phyloP scores from a whole-genome alignment of 2,113 vertebrate species.

The Ranitomeya variabilis region DNA sequence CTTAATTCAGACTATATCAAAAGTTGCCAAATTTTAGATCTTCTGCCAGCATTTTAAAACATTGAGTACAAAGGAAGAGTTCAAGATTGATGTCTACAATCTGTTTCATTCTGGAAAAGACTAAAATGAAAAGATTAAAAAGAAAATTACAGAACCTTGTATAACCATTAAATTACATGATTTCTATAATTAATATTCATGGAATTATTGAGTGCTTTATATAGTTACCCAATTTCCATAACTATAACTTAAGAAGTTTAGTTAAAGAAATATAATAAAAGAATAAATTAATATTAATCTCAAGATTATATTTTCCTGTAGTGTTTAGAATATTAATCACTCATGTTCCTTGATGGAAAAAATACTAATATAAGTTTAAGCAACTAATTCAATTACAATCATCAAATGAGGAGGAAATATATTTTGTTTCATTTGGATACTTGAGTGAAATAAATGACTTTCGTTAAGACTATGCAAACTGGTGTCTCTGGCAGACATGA shows the following conservation, averaged over 20 bases:
- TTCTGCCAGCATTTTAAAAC: too few species aligned
- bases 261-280: conserved; percentile 1
- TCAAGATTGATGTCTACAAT: not conserved
- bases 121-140: not conserved
- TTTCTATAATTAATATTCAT: conserved; percentile 2
- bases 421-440: too few species aligned
- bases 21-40: too few species aligned
- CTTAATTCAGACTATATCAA: too few species aligned
- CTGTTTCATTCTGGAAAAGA: not conserved
- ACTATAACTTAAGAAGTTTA: not conserved
- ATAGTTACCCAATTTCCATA: conserved; percentile 5
- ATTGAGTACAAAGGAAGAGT: not conserved
- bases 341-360: not conserved
- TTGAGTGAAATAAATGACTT: too few species aligned
- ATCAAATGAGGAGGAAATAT: not conserved
- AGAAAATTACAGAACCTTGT: not conserved
- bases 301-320: not conserved
- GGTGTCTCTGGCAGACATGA: too few species aligned
- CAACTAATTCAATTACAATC: not conserved
- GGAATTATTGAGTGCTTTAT: not conserved
- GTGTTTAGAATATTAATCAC: not conserved
- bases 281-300: conserved; percentile 10
- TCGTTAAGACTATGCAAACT: too few species aligned
- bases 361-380: not conserved
- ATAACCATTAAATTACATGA: not conserved